A percentile compares a stretch with the other conserved stretches of the same genome.
These are phyloP conservation scores for Phacellophora camtschatica DNA, from an alignment of 30 jellyfish, hydroid and myxozoan genomes.

Conservation along the genomic window DNA sequence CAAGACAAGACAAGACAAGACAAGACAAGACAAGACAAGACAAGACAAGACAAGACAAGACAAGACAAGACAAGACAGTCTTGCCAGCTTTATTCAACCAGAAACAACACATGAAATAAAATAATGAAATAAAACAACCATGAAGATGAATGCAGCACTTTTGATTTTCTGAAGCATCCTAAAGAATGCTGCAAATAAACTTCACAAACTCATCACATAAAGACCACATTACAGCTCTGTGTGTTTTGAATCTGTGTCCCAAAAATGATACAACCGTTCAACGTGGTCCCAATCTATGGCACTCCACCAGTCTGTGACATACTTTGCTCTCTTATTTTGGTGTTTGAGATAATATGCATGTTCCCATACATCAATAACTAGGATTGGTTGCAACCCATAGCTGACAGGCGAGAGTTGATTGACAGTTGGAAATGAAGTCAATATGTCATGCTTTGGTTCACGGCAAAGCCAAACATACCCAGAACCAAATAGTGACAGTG, in stretches of 20 bases:
- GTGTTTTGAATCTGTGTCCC: conserved; percentile 41
- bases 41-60: too few species aligned
- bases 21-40: too few species aligned
- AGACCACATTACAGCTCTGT: conserved; percentile 55
- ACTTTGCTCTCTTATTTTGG: conserved; percentile 45
- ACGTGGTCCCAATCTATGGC: conserved; percentile 72
- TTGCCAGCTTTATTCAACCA: too few species aligned
- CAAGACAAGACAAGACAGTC: too few species aligned
- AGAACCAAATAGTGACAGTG: conserved; percentile 79
- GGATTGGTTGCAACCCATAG: conserved; percentile 66
- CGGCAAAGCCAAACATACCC: conserved; percentile 91
- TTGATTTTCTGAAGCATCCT: too few species aligned
- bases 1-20: too few species aligned
- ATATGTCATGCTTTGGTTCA: conserved; percentile 38
- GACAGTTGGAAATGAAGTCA: conserved; percentile 61
- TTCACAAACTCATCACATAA: too few species aligned
- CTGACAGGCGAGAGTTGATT: conserved; percentile 66
- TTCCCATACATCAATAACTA: conserved; percentile 85
- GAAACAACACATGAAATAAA: too few species aligned
- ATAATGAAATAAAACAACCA: too few species aligned
- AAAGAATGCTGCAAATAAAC: too few species aligned
- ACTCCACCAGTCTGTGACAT: conserved; percentile 76
- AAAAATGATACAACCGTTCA: conserved; percentile 53
- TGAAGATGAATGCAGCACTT: too few species aligned
- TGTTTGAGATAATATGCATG: conserved; percentile 77